Evolutionary conservation across 2,888 invertebrate species (phyloP).

Genomic region (Erannis defoliaria): DNA sequence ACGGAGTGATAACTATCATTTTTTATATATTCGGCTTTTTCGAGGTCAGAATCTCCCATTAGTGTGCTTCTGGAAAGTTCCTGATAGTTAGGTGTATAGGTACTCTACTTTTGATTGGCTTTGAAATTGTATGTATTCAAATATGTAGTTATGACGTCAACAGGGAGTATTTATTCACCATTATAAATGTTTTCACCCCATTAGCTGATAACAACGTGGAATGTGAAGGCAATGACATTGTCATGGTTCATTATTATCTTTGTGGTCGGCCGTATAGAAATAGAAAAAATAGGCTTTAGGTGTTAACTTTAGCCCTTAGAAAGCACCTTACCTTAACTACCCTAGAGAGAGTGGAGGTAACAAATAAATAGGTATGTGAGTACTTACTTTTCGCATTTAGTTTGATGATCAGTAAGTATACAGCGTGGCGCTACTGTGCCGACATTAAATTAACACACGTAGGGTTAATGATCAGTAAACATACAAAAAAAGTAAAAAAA

Average conservation of each 20-base stretch:
- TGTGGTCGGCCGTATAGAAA: no score
- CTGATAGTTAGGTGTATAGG: constrained; percentile 1
- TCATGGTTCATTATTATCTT: constrained; percentile 11
- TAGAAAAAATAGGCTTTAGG: no score
- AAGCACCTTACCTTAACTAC: no score
- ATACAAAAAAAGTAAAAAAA: no score
- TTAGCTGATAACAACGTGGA: constrained; percentile 18
- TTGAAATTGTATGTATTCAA: not conserved
- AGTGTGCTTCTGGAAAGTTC: constrained; percentile 40
- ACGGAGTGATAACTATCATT: constrained; percentile 51
- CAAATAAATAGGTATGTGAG: no score
- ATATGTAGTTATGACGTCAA: constrained; percentile 27
- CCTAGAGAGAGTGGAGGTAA: no score
- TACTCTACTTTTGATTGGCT: not conserved
- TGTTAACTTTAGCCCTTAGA: no score
- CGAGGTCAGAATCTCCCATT: constrained; percentile 51
- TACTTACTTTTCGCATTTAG: no score
- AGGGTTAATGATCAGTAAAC: no score
- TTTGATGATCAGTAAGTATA: no score
- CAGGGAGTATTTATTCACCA: constrained; percentile 18
- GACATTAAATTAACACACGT: no score
- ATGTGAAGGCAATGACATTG: constrained; percentile 18
- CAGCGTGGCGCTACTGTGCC: no score
- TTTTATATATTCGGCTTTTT: constrained; percentile 40
- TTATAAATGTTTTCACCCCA: constrained; percentile 19